phyloP scores from a whole-genome alignment of 2,888 invertebrate genomes.

The Dasysyrphus tricinctus region DNA sequence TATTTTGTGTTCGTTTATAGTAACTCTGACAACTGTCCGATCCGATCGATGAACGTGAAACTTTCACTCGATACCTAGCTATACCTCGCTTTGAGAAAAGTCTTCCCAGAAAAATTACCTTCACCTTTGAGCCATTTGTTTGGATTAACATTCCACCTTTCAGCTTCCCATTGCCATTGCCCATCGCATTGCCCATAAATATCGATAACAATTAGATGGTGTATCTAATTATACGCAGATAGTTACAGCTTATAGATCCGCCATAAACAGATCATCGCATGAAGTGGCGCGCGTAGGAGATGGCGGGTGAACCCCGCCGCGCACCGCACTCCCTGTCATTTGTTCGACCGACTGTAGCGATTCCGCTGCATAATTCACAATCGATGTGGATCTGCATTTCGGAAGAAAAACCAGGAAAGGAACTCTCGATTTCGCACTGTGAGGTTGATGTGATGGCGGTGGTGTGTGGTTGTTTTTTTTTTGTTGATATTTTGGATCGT shows the following conservation, averaged over 20 bases:
- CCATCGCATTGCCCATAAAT: constrained; percentile 67
- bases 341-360: no score
- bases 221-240: constrained; percentile 72
- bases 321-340: neutral
- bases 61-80: constrained; percentile 62
- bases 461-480: neutral
- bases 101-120: constrained; percentile 75
- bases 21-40: constrained; percentile 25
- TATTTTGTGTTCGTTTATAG: constrained; percentile 21
- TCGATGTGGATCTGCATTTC: constrained; percentile 45
- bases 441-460: neutral
- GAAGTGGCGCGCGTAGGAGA: neutral
- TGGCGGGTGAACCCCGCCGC: neutral
- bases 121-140: constrained; percentile 75
- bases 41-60: constrained; percentile 36
- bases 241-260: constrained; percentile 44
- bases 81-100: neutral
- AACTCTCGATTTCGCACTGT: constrained; percentile 66
- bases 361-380: constrained; percentile 45
- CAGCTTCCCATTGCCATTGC: constrained; percentile 68
- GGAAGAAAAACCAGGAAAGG: constrained; percentile 42
- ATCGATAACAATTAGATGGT: constrained; percentile 73
- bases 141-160: constrained; percentile 74
- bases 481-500: neutral
- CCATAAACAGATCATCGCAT: constrained; percentile 68